phyloP scores from a whole-genome alignment of 2,888 invertebrate genomes.

The Leptopilina syphax region DNA sequence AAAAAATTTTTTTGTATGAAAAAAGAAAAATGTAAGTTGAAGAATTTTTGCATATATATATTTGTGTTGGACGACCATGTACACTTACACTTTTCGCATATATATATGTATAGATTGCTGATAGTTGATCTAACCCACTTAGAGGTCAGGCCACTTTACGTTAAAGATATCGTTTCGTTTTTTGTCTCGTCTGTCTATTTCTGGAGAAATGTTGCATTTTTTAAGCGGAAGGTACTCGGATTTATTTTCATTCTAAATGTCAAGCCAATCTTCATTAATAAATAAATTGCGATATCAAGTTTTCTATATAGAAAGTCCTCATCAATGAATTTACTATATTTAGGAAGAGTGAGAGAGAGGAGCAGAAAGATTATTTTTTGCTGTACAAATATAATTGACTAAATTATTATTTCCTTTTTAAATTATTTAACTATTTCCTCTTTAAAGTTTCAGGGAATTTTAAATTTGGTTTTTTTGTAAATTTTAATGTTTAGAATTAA shows the following conservation, averaged over 20 bases:
- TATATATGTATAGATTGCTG: slow-evolving; percentile 8
- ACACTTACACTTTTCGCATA: not conserved
- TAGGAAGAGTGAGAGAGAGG: no score
- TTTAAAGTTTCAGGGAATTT: no score
- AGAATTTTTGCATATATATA: no score
- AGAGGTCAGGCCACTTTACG: slow-evolving; percentile 36
- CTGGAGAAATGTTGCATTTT: slow-evolving; percentile 35
- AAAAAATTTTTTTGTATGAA: no score
- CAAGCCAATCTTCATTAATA: slow-evolving; percentile 8
- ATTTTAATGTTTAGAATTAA: no score
- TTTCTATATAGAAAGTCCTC: not conserved
- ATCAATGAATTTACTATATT: not conserved
- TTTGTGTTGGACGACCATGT: no score
- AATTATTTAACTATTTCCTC: no score
- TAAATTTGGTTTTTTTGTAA: no score
- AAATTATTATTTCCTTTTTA: not conserved
- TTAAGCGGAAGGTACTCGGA: slow-evolving; percentile 5
- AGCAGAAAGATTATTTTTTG: no score
- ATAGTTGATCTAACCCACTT: slow-evolving; percentile 39
- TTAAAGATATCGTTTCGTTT: slow-evolving; percentile 30
- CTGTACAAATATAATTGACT: no score
- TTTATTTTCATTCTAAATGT: slow-evolving; percentile 31
- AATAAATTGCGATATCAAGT: not conserved
- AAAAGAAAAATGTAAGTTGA: no score
- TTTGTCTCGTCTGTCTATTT: slow-evolving; percentile 26